phyloP scores from a whole-genome alignment of 2,113 vertebrate genomes.

The Barnardius zonarius region DNA sequence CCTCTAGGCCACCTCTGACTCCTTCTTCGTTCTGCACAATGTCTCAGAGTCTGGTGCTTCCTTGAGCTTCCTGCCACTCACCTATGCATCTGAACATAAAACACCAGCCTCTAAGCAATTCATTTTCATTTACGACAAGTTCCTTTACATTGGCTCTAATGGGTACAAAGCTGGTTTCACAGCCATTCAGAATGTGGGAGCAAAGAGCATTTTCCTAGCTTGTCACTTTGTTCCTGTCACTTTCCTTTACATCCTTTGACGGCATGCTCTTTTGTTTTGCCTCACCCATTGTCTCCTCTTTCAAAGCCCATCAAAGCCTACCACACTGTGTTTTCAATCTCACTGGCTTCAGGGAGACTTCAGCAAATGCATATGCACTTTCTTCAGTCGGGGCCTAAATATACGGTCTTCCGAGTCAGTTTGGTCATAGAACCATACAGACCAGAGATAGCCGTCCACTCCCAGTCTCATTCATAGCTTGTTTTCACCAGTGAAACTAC shows the following conservation, averaged over 20 bases:
- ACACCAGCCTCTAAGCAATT: slow-evolving; percentile 44
- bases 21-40: not conserved
- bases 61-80: slow-evolving; percentile 34
- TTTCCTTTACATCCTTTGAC: slow-evolving; percentile 59
- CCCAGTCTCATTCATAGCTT: not conserved
- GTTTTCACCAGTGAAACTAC: not conserved
- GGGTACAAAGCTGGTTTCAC: slow-evolving; percentile 58
- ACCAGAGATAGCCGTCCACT: not conserved
- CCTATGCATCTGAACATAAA: slow-evolving; percentile 35
- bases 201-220: slow-evolving; percentile 56
- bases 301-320: slow-evolving; percentile 47
- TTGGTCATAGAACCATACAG: not conserved
- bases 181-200: slow-evolving; percentile 60
- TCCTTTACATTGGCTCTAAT: slow-evolving; percentile 33
- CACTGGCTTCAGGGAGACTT: not conserved
- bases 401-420: not conserved
- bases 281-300: slow-evolving; percentile 41
- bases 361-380: slow-evolving; percentile 2
- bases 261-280: slow-evolving; percentile 59
- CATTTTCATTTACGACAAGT: slow-evolving; percentile 49
- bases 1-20: slow-evolving; percentile 16
- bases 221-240: slow-evolving; percentile 57
- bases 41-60: not conserved
- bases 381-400: not conserved
- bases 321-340: slow-evolving; percentile 35